Evolutionary conservation across 2,113 vertebrate genomes (phyloP), one percentile per base, ranked within the genome.

Genomic region (Motacilla tschutschensis): DNA sequence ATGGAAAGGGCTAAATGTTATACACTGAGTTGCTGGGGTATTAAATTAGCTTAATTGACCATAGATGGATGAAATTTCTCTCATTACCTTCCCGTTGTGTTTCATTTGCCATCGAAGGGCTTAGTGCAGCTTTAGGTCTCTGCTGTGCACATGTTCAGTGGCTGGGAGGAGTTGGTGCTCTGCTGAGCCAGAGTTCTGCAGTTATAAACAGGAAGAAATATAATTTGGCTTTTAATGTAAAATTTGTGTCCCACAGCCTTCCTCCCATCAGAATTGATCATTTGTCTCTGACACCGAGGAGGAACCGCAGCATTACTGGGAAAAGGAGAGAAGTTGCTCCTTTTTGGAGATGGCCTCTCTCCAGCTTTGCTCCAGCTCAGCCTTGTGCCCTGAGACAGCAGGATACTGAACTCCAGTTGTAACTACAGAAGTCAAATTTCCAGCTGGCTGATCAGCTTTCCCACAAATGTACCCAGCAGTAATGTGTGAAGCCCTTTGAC

Each of bases 201-300:
- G 18, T 60, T 88, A 58, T 65, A 91, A 95, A 93, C 76, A 91
- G 82, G 90, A 93, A 91, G 79, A 71, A 93, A 63, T 46, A 60
- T 36, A 8, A 36, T 83, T 88, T 90, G 82, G 82, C 72, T 90
- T 89, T 71, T n/a, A 54, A 38, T 40, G 60, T 24, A 60, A 43
- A 83, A 82, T 62, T 38, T 43, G 67, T 62, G 72, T 92, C 88
- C 54, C 46, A 11, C 58, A 88, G 62, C 36, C 54, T 82, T 88
- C 40, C 14, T 55, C 41, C 53, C 10, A 1, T 60, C 62, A 62
- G 70, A 46, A 78, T 57, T n/a, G 66, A 65, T 51, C 65, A 50
- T 57, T 60, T 73, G 22, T 43, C 55, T 74, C 71, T 59, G 67
- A 79, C 35, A 79, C 13, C 17, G 43, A 53, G 43, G 29, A 76